Percentiles rank a stretch among this genome's conserved stretches.
Conservation (phyloP, 2,113 vertebrate genomes). For the Willisornis vidua region DNA sequence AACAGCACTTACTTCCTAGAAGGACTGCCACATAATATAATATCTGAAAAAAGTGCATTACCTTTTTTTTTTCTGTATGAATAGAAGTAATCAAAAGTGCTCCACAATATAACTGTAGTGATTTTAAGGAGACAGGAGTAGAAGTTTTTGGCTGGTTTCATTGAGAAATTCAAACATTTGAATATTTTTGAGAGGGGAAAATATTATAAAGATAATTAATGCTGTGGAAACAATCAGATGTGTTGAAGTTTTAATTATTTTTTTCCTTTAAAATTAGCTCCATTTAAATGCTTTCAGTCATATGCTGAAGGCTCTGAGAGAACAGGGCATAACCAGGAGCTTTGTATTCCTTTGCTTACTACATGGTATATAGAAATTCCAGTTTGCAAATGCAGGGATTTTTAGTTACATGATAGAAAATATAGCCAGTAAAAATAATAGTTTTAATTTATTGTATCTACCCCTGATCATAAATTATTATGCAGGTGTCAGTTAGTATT, state of each 20-base stretch:
- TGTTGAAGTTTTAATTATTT: rapidly evolving
- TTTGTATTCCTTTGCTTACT: neutral
- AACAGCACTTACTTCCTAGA: slow-evolving; percentile 27
- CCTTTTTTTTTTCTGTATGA: neutral
- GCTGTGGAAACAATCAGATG: neutral
- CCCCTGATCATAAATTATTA: neutral
- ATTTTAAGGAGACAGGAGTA: neutral
- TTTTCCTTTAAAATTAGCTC: neutral
- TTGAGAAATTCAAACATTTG: neutral
- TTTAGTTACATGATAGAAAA: neutral
- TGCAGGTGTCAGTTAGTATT: neutral
- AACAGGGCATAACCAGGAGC: neutral
- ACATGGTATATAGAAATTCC: neutral
- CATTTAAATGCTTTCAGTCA: neutral
- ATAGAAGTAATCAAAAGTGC: slow-evolving; percentile 20
- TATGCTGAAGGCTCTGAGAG: neutral
- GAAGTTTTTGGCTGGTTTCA: neutral
- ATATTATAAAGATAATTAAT: neutral
- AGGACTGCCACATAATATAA: neutral
- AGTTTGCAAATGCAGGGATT: neutral
- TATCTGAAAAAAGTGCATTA: slow-evolving; percentile 29
- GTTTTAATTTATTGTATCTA: neutral
- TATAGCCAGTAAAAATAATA: neutral
- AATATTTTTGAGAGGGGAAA: neutral
- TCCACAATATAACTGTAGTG: neutral